Evolutionary conservation across 1,140 invertebrate genomes (phyloP).

Genomic region (Alviniconcha marisindica): DNA sequence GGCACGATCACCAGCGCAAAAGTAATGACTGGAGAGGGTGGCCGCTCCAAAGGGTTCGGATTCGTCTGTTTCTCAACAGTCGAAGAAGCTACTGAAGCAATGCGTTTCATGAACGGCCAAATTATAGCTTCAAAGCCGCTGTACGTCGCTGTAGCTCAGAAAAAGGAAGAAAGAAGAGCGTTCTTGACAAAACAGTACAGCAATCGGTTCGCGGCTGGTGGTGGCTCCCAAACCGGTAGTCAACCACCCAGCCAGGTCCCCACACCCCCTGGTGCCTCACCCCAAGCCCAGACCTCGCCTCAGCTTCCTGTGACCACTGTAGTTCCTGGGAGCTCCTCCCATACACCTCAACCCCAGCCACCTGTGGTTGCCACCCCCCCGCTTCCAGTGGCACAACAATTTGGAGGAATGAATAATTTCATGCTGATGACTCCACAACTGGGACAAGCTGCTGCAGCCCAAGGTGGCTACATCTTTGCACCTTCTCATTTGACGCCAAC

Average conservation of each 20-base stretch:
- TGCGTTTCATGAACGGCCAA: constrained; percentile 97
- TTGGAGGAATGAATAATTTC: constrained; percentile 17
- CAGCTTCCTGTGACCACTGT: constrained; percentile 23
- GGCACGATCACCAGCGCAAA: constrained; percentile 98
- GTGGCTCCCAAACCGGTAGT: constrained; percentile 40
- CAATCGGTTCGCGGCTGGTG: constrained; percentile 45
- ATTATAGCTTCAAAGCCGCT: constrained; percentile 97
- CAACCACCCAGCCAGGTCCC: constrained; percentile 12
- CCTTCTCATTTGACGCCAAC: neutral
- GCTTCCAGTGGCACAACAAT: constrained; percentile 33
- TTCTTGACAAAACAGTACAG: constrained; percentile 97
- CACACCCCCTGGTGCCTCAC: constrained; percentile 8
- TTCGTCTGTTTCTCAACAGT: constrained; percentile 99
- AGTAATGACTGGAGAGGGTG: constrained; percentile 79
- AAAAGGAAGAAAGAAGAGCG: constrained; percentile 98
- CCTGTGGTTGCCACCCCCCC: constrained; percentile 23
- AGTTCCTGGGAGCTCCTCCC: neutral
- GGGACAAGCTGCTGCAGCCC: constrained; percentile 1
- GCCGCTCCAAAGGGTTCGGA: constrained; percentile 92
- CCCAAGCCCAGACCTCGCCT: constrained; percentile 13
- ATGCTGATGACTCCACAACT: constrained; percentile 23
- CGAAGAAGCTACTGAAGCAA: constrained; percentile 98
- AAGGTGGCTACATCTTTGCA: neutral
- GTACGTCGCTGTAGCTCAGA: constrained; percentile 98
- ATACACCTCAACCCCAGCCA: constrained; percentile 29